Evolutionary conservation across 2,888 invertebrate species (phyloP), one percentile per base, ranked within the genome.

Genomic region (Scrobipalpa atriplicella): DNA sequence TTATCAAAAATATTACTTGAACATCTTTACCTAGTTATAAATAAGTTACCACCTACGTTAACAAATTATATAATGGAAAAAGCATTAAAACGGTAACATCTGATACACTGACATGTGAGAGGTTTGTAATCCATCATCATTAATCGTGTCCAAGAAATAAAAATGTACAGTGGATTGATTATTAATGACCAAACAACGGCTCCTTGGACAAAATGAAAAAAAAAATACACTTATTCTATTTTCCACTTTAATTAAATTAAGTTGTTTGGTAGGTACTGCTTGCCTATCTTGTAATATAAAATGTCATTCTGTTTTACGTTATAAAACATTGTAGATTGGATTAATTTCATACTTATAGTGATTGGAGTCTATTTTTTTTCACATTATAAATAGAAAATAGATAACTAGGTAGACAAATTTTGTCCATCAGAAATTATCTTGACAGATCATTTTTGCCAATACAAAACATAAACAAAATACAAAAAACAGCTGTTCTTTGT

Each of bases 131-230:
- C 38, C 58, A 58, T 58, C 58, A 58, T 58, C 58, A 58, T 58
- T 58, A 58, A 13, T 58, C 58, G 16, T 18, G 52, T 38, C 21
- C 29, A 36, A 63, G 52, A 36, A 38, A 52, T 38, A 63, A 16
- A 43, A 62, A 16, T 38, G 16, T 43, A 21, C 29, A 47, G 21
- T 10, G 29, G 47, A 62, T 62, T 62, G 62, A 62, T 62, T 61
- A 61, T 61, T 62, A 62, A 62, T 62, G 62, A 62, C 13, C 62
- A 62, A 62, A 47, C 43, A 18, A 18, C 39, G 61, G 19, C 39
- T 61, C 10, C 19, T 41, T 11, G 41, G 18, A 38, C 36, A 41
- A 61, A 61, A 39, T 61, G 7, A 39, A 61, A 10, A 58, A 36
- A 21, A 62, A 6, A 62, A 43, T 43, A 18, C 18, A 19, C n/a